These are phyloP conservation scores for Sinopyrophorus schimmeli DNA, from an alignment of 2,888 invertebrate species.

Conservation along the genomic window DNA sequence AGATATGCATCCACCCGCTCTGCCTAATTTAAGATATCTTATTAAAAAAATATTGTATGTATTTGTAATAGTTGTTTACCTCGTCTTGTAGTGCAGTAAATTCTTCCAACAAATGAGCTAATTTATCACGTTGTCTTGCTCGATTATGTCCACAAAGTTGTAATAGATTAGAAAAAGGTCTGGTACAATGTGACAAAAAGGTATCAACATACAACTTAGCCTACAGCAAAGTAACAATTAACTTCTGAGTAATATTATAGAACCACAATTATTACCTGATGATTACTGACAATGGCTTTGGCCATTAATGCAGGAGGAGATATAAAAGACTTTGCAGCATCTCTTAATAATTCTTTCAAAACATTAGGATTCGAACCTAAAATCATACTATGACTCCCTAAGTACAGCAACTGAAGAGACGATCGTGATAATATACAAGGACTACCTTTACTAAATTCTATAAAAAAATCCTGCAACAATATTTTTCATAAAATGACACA, in stretches of 20 bases:
- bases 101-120: constrained; percentile 87
- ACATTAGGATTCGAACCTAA: constrained; percentile 67
- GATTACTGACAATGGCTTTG: constrained; percentile 68
- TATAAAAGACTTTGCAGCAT: constrained; percentile 85
- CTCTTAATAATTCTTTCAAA: constrained; percentile 73
- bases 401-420: constrained; percentile 80
- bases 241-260: background rate
- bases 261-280: constrained; percentile 57
- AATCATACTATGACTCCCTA: constrained; percentile 57
- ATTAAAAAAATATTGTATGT: constrained; percentile 6
- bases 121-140: constrained; percentile 92
- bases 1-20: constrained; percentile 87
- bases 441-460: constrained; percentile 84
- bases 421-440: constrained; percentile 93
- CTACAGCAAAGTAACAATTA: too few species aligned
- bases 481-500: too few species aligned
- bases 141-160: constrained; percentile 94
- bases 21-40: constrained; percentile 60
- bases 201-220: constrained; percentile 87
- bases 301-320: constrained; percentile 86
- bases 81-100: constrained; percentile 91
- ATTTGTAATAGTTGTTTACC: too few species aligned
- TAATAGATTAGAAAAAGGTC: constrained; percentile 83
- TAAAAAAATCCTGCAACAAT: constrained; percentile 71
- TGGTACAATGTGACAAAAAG: constrained; percentile 83